phyloP scores from a whole-genome alignment of 2,113 vertebrate species.

The Tachysurus fulvidraco region DNA sequence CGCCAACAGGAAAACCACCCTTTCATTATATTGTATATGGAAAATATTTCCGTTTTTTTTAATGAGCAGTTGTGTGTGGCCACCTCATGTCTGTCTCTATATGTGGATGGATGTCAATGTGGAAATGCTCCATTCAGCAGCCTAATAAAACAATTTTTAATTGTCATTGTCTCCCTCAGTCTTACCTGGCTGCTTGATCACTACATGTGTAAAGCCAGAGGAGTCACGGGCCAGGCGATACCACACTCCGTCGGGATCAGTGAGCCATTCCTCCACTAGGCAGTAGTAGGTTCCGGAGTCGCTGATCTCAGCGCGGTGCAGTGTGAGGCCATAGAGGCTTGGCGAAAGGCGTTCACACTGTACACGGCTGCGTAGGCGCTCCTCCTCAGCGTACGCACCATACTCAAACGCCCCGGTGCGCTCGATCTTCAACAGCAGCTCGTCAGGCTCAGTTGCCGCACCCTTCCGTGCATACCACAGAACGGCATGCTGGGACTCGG shows the following conservation, averaged over 20 bases:
- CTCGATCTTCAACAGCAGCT: slow-evolving; percentile 91
- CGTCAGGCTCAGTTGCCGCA: slow-evolving; percentile 73
- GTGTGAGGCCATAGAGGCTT: slow-evolving; percentile 85
- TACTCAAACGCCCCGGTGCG: slow-evolving; percentile 85
- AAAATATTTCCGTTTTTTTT: background rate
- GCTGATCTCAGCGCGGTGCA: slow-evolving; percentile 85
- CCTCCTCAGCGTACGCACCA: slow-evolving; percentile 88
- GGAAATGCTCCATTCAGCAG: background rate
- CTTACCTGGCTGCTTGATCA: slow-evolving; percentile 87
- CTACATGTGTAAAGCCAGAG: slow-evolving; percentile 85
- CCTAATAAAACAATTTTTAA: background rate
- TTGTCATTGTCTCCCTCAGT: background rate
- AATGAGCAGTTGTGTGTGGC: background rate
- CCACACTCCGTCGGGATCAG: slow-evolving; percentile 83
- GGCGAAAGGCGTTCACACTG: slow-evolving; percentile 85
- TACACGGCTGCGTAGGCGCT: slow-evolving; percentile 83
- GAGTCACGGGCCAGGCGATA: slow-evolving; percentile 84
- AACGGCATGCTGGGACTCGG: slow-evolving; percentile 87
- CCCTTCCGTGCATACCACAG: slow-evolving; percentile 88
- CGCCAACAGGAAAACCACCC: slow-evolving; percentile 11
- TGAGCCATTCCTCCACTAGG: slow-evolving; percentile 95
- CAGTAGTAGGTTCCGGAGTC: slow-evolving; percentile 96
- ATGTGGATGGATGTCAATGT: background rate
- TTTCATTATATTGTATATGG: slow-evolving; percentile 18
- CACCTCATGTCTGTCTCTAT: too few species aligned